These are phyloP conservation scores for Synergus umbraculus DNA, from an alignment of 2,888 invertebrate genomes.

Conservation along the genomic window DNA sequence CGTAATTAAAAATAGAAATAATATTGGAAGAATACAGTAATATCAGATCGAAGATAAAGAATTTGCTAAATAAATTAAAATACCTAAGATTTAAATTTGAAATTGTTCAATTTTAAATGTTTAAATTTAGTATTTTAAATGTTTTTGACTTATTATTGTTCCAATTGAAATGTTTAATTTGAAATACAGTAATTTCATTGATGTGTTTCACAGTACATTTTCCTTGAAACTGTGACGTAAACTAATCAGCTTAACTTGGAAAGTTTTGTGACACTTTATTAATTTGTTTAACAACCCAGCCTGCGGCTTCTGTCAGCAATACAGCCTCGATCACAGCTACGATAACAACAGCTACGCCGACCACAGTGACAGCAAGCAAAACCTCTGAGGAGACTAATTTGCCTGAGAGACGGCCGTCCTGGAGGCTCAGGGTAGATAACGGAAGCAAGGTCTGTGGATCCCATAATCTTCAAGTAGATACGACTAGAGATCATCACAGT, in stretches of 20 bases:
- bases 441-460: slow-evolving; percentile 87
- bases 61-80: too few species aligned
- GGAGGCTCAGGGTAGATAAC: slow-evolving; percentile 94
- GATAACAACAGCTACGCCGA: slow-evolving; percentile 80
- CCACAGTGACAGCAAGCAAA: slow-evolving; percentile 78
- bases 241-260: slow-evolving; percentile 49
- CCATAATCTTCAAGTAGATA: slow-evolving; percentile 64
- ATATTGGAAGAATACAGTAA: not conserved
- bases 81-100: not conserved
- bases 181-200: not conserved
- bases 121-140: not conserved
- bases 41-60: not conserved
- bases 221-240: not conserved
- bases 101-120: not conserved
- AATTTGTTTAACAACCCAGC: slow-evolving; percentile 70
- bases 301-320: slow-evolving; percentile 74
- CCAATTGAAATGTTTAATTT: not conserved
- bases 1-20: not conserved
- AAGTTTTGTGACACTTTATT: slow-evolving; percentile 57
- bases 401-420: slow-evolving; percentile 91
- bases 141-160: not conserved
- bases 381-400: slow-evolving; percentile 74
- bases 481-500: slow-evolving; percentile 60
- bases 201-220: not conserved
- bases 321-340: slow-evolving; percentile 79